A percentile compares a stretch with the other conserved stretches of the same genome.
These are phyloP conservation scores for Nesometra sesokonis DNA, from an alignment of 35 echinoderm and acorn worm species.

Conservation along the genomic window DNA sequence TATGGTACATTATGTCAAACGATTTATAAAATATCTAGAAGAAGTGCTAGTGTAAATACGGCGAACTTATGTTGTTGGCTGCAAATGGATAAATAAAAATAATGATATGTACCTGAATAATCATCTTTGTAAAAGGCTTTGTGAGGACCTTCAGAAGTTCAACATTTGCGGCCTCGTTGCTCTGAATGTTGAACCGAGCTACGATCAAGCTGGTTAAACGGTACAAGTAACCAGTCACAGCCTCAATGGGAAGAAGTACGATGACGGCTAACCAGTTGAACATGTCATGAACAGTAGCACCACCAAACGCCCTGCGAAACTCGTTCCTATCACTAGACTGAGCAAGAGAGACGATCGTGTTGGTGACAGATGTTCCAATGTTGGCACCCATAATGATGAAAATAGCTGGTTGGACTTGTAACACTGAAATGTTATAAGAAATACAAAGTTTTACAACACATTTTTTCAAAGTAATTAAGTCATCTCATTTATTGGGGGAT, in stretches of 20 bases:
- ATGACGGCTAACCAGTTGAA: conserved; percentile 96
- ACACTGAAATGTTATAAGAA: conserved; percentile 29
- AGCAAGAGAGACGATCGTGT: conserved; percentile 90
- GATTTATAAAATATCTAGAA: too few relatives aligned
- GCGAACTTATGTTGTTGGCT: too few relatives aligned
- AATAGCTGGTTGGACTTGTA: conserved; percentile 76
- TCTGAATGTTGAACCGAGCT: conserved; percentile 44
- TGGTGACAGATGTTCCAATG: conserved; percentile 96
- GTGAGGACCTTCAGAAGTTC: conserved; percentile 87
- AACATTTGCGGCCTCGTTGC: conserved; percentile 62
- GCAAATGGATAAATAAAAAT: too few relatives aligned
- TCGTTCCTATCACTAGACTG: conserved; percentile 77
- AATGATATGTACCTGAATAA: conserved; percentile 59
- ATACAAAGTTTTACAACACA: not conserved
- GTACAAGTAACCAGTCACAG: conserved; percentile 63
- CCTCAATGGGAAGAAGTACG: conserved; percentile 69
- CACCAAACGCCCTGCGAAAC: conserved; percentile 83
- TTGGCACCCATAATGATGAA: conserved; percentile 98
- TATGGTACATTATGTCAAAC: too few relatives aligned
- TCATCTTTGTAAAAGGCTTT: conserved; percentile 66
- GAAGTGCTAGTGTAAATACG: too few relatives aligned
- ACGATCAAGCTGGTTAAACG: conserved; percentile 57
- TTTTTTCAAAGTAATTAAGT: not conserved
- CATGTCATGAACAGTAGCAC: conserved; percentile 91
- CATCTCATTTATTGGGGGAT: not conserved